Evolutionary conservation across 1,140 invertebrate species (phyloP).

Genomic region (Drosophila lini): DNA sequence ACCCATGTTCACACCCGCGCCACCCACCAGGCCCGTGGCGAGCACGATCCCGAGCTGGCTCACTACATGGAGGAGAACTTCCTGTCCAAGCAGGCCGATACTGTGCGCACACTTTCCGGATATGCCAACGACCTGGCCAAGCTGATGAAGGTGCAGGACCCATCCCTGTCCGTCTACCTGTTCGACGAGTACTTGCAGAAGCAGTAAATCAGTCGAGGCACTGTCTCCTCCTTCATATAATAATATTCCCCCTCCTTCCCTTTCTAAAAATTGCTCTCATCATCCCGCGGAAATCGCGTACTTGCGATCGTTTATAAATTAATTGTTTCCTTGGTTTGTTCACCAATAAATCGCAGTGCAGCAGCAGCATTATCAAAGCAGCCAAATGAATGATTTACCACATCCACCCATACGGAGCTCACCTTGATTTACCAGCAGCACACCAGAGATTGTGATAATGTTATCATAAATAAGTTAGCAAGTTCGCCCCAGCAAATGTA

Average conservation of each 20-base stretch:
- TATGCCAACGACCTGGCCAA: slow-evolving; percentile 89
- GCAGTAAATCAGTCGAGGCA: slow-evolving; percentile 63
- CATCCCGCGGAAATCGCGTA: slow-evolving; percentile 19
- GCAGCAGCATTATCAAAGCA: slow-evolving; percentile 54
- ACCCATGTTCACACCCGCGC: slow-evolving; percentile 87
- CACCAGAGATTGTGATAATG: slow-evolving; percentile 71
- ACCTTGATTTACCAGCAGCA: slow-evolving; percentile 60
- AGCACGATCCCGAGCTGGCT: slow-evolving; percentile 89
- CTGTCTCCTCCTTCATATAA: slow-evolving; percentile 1
- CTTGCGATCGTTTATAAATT: slow-evolving; percentile 36
- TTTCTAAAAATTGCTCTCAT: slow-evolving; percentile 51
- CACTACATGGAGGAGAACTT: slow-evolving; percentile 91
- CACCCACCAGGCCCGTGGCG: slow-evolving; percentile 54
- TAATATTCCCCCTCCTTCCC: slow-evolving; percentile 14
- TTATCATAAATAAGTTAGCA: slow-evolving; percentile 71
- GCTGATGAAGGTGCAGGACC: slow-evolving; percentile 87
- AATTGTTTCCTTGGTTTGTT: slow-evolving; percentile 52
- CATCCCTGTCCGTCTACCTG: slow-evolving; percentile 88
- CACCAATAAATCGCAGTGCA: slow-evolving; percentile 71
- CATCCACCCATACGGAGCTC: slow-evolving; percentile 7
- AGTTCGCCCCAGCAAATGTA: slow-evolving; percentile 67
- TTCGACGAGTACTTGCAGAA: slow-evolving; percentile 92
- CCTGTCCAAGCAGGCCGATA: slow-evolving; percentile 88
- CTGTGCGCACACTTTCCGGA: slow-evolving; percentile 89
- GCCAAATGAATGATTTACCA: slow-evolving; percentile 40